A percentile compares a stretch with the other conserved stretches of the same genome.
phyloP scores from a whole-genome alignment of 2,888 invertebrate genomes.

The Drosophila paracracens region DNA sequence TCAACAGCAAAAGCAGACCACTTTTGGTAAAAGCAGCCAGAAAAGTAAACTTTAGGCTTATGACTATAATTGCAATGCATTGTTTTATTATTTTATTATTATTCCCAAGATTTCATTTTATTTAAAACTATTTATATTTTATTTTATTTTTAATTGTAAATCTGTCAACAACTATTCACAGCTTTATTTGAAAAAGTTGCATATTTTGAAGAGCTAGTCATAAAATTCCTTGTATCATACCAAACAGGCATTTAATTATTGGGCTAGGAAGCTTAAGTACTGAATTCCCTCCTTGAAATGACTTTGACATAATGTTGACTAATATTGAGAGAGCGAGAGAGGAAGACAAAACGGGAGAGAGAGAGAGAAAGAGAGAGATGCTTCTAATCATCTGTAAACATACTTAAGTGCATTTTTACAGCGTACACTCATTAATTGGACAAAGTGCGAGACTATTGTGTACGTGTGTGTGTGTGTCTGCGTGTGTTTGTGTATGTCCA shows the following conservation, averaged over 20 bases:
- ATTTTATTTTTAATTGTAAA: background rate
- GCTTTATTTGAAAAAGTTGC: background rate
- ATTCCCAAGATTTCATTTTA: background rate
- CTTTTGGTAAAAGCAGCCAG: background rate
- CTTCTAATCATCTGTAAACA: slow-evolving; percentile 53
- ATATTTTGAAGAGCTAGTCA: background rate
- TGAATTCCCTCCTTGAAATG: background rate
- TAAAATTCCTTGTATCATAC: slow-evolving; percentile 15
- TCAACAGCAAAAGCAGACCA: background rate
- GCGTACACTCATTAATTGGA: slow-evolving; percentile 47
- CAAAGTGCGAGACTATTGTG: slow-evolving; percentile 26
- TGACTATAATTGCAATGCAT: background rate
- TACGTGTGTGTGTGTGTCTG: slow-evolving; percentile 1
- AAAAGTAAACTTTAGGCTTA: background rate
- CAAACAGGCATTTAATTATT: background rate
- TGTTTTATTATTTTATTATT: background rate
- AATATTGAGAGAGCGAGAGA: background rate
- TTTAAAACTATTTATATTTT: background rate
- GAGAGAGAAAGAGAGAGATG: background rate
- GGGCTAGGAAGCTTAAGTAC: background rate
- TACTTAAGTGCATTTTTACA: slow-evolving; percentile 43
- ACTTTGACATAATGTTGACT: background rate
- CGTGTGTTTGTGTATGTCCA: slow-evolving; percentile 25
- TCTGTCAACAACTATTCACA: background rate
- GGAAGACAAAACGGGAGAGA: background rate